phyloP scores from a whole-genome alignment of 1,140 invertebrate genomes.

The Calosoma granatense region DNA sequence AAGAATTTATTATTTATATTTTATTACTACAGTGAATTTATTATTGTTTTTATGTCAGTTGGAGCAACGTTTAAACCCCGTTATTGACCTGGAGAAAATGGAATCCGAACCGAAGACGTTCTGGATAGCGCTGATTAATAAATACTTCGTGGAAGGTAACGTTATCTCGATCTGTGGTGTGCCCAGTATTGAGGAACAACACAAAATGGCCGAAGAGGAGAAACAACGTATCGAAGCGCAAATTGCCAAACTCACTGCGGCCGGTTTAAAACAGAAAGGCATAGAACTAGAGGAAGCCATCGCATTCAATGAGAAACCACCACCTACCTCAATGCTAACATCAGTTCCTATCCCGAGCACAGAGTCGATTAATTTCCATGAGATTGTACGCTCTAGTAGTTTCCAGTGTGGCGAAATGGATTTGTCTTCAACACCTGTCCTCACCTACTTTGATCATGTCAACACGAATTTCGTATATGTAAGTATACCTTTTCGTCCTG shows the following conservation, averaged over 20 bases:
- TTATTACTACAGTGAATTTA: background rate
- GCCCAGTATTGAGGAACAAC: slow-evolving; percentile 47
- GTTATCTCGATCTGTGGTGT: slow-evolving; percentile 42
- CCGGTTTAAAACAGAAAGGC: slow-evolving; percentile 54
- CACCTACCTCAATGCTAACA: slow-evolving; percentile 54
- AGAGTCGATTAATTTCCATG: slow-evolving; percentile 58
- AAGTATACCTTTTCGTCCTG: slow-evolving; percentile 35
- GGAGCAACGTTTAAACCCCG: slow-evolving; percentile 58
- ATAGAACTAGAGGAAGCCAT: slow-evolving; percentile 56
- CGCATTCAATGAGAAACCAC: slow-evolving; percentile 62
- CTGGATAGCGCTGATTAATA: slow-evolving; percentile 61
- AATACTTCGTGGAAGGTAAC: slow-evolving; percentile 56
- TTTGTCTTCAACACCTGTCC: slow-evolving; percentile 55
- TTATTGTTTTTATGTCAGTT: slow-evolving; percentile 40
- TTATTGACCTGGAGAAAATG: slow-evolving; percentile 51
- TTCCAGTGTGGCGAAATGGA: slow-evolving; percentile 49
- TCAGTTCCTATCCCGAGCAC: slow-evolving; percentile 58
- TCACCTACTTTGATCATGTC: slow-evolving; percentile 67
- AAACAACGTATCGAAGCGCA: slow-evolving; percentile 54
- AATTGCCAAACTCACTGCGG: slow-evolving; percentile 48
- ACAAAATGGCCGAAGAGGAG: slow-evolving; percentile 49
- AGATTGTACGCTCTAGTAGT: slow-evolving; percentile 47
- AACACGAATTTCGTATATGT: slow-evolving; percentile 81
- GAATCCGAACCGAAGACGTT: slow-evolving; percentile 50
- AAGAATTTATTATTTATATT: slow-evolving; percentile 16